phyloP scores from a whole-genome alignment of 2,888 invertebrate species.

The Drosophila setosimentum region DNA sequence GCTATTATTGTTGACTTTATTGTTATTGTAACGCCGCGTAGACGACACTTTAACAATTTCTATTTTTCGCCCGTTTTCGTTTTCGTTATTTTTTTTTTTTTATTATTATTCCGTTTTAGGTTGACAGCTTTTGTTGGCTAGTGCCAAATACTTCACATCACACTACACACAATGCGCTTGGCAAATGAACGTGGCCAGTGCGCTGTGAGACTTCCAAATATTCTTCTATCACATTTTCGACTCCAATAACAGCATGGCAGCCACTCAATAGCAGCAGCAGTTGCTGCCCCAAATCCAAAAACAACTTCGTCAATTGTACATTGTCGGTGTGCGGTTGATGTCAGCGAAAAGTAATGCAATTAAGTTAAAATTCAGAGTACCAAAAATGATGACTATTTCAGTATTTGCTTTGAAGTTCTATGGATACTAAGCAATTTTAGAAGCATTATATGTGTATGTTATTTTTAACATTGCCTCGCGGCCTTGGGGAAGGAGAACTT shows the following conservation, averaged over 20 bases:
- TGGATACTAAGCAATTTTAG: constrained; percentile 10
- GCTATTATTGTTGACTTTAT: constrained; percentile 73
- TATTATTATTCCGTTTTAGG: constrained; percentile 42
- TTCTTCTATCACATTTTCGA: constrained; percentile 21
- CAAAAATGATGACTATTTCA: constrained; percentile 53
- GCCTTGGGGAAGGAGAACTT: neutral
- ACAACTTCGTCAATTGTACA: constrained; percentile 21
- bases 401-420: constrained; percentile 68
- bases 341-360: constrained; percentile 61
- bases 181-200: constrained; percentile 61
- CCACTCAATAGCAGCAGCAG: constrained; percentile 32
- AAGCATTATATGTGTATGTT: constrained; percentile 16
- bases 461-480: neutral
- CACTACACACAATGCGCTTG: constrained; percentile 64
- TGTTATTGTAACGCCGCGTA: constrained; percentile 75
- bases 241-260: constrained; percentile 11
- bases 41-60: constrained; percentile 73
- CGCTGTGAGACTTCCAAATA: constrained; percentile 40
- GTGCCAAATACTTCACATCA: constrained; percentile 73
- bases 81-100: constrained; percentile 14
- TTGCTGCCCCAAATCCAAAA: neutral
- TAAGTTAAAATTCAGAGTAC: constrained; percentile 58
- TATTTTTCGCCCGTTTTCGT: constrained; percentile 18
- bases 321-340: constrained; percentile 22
- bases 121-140: constrained; percentile 75